Base-by-base conservation (phyloP, 1,140 invertebrate genomes). In the Holcopasites calliopsidis region DNA sequence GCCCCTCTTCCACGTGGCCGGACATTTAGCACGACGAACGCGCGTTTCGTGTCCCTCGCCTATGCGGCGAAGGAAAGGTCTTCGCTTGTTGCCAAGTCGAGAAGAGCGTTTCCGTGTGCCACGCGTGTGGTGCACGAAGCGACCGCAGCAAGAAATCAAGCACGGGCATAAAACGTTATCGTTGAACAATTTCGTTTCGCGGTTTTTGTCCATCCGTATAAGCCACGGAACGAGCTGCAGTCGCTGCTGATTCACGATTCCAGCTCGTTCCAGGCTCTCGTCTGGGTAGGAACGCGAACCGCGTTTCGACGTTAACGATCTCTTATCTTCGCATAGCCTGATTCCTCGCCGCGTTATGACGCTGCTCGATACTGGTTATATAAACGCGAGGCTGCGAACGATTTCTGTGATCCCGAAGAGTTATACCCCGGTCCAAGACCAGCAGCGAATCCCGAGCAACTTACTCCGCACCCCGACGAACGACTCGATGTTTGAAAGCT, bases 31-130 rank as follows among this genome's bases (percentile, higher is more conserved):
- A n/a, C 73, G 73, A 71, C 66, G 66, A 82, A 80, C 35, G 80
- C 42, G 60, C 60, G 26, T 57, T 11, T 28, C 50, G 11, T 44
- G 40, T n/a, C 28, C 62, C 70, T 66, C 52, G 60, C 57, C 65
- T 69, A 44, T 40, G 4, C 31, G 65, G 60, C 42, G 79, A 69
- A 77, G 60, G n/a, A 38, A 10, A 10, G 75, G 80, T 80, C 79
- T 77, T 52, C 64, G 77, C 44, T 65, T 79, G 80, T 82, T 82
- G 80, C 80, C 80, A 82, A 54, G 80, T 69, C 65, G 61, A 18
- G 47, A 13, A 21, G n/a, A 18, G 55, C 16, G 6, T 23, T 13
- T 13, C 33, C 5, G 79, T 54, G 26, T 52, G 57, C 78, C 73
- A 80, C 79, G 78, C 76, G 78, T 55, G 75, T 33, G 49, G n/a